These are phyloP conservation scores for Hipposideros armiger DNA, from an alignment of 2,113 vertebrate species.

Conservation along the genomic window DNA sequence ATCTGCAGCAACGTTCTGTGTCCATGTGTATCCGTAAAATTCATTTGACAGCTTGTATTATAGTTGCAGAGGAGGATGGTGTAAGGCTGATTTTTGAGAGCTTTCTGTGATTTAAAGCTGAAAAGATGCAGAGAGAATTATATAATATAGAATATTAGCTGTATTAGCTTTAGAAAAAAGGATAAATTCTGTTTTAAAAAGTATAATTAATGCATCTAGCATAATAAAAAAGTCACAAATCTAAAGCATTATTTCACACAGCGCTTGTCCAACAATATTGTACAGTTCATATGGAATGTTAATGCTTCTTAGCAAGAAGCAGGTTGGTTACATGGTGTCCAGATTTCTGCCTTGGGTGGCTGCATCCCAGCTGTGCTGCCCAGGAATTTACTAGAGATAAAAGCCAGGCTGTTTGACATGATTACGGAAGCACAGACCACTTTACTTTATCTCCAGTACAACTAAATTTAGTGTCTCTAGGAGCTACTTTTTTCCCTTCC, in stretches of 20 bases:
- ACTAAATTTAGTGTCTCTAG: constrained; percentile 65
- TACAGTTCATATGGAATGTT: background rate
- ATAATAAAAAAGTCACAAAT: background rate
- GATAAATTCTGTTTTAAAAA: background rate
- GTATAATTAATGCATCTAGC: background rate
- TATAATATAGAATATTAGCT: background rate
- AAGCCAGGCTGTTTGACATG: constrained; percentile 69
- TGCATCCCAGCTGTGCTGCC: constrained; percentile 29
- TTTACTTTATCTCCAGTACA: constrained; percentile 44
- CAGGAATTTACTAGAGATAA: constrained; percentile 43
- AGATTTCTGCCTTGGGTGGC: constrained; percentile 57
- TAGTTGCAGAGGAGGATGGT: background rate
- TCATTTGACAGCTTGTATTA: constrained; percentile 10
- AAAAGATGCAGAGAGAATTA: background rate
- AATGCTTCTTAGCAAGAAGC: constrained; percentile 28
- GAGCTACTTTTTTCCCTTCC: constrained; percentile 52
- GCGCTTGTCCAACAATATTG: background rate
- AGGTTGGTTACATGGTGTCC: background rate
- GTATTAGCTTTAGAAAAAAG: background rate
- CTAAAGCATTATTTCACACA: constrained; percentile 22
- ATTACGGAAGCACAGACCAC: background rate
- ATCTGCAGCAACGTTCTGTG: background rate
- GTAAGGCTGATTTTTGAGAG: background rate
- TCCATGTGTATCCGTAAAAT: background rate
- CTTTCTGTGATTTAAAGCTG: constrained; percentile 5